These are phyloP conservation scores for Bicyclus anynana DNA, from an alignment of 1,140 invertebrate species.

Conservation along the genomic window DNA sequence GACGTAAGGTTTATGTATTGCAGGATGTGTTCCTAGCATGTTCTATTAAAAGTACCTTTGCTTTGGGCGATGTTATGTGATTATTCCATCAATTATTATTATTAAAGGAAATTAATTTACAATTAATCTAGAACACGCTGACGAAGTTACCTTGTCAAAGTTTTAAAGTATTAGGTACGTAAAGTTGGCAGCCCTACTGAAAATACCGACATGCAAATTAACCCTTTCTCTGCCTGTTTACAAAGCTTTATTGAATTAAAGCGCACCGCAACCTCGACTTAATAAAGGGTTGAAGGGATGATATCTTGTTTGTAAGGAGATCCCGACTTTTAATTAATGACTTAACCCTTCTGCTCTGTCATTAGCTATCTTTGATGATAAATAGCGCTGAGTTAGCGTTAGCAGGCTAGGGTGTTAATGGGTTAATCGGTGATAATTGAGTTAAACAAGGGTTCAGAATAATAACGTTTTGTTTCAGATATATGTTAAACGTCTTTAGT, in stretches of 20 bases:
- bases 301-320: constrained; percentile 71
- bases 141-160: not conserved
- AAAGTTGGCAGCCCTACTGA: not conserved
- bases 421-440: constrained; percentile 15
- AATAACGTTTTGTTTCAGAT: not conserved
- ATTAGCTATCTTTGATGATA: constrained; percentile 62
- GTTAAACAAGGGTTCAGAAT: not conserved
- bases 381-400: constrained; percentile 40
- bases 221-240: constrained; percentile 71
- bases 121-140: no score
- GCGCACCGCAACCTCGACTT: constrained; percentile 48
- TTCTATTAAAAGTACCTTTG: no score
- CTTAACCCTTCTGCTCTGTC: constrained; percentile 56
- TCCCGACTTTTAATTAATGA: constrained; percentile 70
- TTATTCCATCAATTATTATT: no score
- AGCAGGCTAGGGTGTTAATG: constrained; percentile 38
- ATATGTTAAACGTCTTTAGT: no score
- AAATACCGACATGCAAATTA: constrained; percentile 72
- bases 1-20: no score
- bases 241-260: constrained; percentile 74
- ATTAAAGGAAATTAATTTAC: no score
- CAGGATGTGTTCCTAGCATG: no score
- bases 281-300: constrained; percentile 67
- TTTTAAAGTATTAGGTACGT: not conserved
- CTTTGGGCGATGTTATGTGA: no score